phyloP scores from a whole-genome alignment of 2,113 vertebrate genomes.

The Ammodytes marinus region DNA sequence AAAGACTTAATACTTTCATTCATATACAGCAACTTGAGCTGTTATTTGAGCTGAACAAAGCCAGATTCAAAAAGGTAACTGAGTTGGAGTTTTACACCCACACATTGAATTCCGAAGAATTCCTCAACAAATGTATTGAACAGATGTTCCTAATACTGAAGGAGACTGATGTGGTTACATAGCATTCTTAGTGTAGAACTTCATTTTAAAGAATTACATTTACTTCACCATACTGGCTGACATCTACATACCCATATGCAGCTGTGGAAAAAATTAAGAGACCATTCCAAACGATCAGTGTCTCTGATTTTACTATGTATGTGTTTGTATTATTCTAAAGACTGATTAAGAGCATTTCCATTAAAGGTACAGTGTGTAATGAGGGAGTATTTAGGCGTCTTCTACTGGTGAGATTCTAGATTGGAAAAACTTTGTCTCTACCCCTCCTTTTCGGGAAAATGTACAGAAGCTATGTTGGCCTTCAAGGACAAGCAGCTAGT shows the following conservation, averaged over 20 bases:
- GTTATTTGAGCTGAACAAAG: conserved; percentile 20
- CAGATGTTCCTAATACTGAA: conserved; percentile 29
- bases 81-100: conserved; percentile 5
- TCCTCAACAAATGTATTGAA: conserved; percentile 42
- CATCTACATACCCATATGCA: not conserved
- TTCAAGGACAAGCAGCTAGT: too few species aligned
- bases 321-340: too few species aligned
- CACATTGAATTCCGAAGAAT: conserved; percentile 20
- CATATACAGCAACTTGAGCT: conserved; percentile 21
- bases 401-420: too few species aligned
- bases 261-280: not conserved
- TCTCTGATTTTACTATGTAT: too few species aligned
- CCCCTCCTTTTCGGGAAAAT: too few species aligned
- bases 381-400: too few species aligned
- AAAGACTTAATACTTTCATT: not conserved
- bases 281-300: too few species aligned
- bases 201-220: conserved; percentile 6
- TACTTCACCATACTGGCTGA: conserved; percentile 15
- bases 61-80: conserved; percentile 24
- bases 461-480: too few species aligned
- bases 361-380: too few species aligned
- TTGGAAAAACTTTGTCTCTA: too few species aligned
- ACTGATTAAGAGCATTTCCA: too few species aligned
- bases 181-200: not conserved
- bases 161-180: conserved; percentile 4